Evolutionary conservation across 2,888 invertebrate genomes (phyloP).

Genomic region (Gandaritis pyraliata): DNA sequence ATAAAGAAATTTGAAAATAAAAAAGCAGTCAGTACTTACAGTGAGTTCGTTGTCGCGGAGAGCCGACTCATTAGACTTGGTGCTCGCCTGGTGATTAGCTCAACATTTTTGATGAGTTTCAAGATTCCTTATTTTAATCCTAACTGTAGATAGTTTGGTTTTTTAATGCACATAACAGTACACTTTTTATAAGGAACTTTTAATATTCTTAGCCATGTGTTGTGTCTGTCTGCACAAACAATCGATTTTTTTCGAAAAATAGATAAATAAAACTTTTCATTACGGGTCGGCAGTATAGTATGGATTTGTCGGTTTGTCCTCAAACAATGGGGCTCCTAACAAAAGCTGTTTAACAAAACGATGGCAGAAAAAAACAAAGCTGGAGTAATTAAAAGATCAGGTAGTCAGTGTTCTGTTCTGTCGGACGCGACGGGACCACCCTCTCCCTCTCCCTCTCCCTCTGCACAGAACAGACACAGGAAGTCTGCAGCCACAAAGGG

Average conservation of each 20-base stretch:
- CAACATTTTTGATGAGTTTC: too few species aligned
- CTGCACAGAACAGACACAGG: constrained; percentile 4
- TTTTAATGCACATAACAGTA: too few species aligned
- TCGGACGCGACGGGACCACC: constrained; percentile 46
- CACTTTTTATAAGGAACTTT: too few species aligned
- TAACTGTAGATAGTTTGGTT: too few species aligned
- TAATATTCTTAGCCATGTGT: background rate
- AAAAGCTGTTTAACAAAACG: constrained; percentile 52
- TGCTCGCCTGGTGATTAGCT: too few species aligned
- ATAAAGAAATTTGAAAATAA: too few species aligned
- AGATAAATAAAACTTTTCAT: constrained; percentile 26
- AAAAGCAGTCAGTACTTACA: too few species aligned
- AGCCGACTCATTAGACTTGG: too few species aligned
- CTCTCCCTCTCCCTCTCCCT: too few species aligned
- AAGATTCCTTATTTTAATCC: too few species aligned
- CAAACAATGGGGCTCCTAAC: constrained; percentile 42
- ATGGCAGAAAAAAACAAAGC: constrained; percentile 53
- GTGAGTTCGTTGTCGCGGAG: too few species aligned
- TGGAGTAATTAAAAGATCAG: constrained; percentile 68
- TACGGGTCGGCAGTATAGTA: constrained; percentile 29
- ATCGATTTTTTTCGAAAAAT: constrained; percentile 4
- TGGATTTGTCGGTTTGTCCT: constrained; percentile 37
- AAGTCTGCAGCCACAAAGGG: background rate
- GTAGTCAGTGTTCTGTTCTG: constrained; percentile 56
- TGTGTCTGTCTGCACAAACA: background rate